phyloP scores from a whole-genome alignment of 2,888 invertebrate species.

The Coleophora deauratella region DNA sequence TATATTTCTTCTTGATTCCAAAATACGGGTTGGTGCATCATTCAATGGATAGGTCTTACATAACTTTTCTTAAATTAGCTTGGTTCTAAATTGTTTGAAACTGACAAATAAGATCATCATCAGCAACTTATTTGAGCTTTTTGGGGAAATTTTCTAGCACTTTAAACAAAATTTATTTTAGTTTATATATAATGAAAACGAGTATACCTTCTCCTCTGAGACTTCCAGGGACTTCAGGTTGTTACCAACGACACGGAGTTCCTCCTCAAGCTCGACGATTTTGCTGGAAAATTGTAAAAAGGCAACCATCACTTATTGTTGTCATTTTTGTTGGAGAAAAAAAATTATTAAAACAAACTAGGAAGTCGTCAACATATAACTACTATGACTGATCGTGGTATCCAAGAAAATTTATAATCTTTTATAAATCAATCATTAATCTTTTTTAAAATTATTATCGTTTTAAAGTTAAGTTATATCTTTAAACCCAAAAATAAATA shows the following conservation, averaged over 20 bases:
- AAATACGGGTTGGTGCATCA: constrained; percentile 61
- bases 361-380: not conserved
- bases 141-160: not conserved
- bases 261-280: constrained; percentile 99
- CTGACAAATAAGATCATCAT: not conserved
- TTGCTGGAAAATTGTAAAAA: constrained; percentile 79
- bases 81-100: too few relatives aligned
- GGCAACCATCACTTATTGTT: constrained; percentile 47
- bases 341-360: not conserved
- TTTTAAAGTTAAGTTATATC: too few relatives aligned
- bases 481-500: too few relatives aligned
- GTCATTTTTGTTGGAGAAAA: constrained; percentile 12
- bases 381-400: too few relatives aligned
- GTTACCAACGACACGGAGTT: constrained; percentile 99
- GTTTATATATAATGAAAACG: too few relatives aligned
- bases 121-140: too few relatives aligned
- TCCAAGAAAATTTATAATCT: too few relatives aligned
- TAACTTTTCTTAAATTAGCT: too few relatives aligned
- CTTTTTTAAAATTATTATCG: too few relatives aligned
- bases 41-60: constrained; percentile 12
- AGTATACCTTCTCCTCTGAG: constrained; percentile 97
- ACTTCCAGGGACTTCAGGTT: constrained; percentile 99
- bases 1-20: not conserved
- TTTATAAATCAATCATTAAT: too few relatives aligned
- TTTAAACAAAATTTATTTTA: too few relatives aligned